phyloP scores from a whole-genome alignment of 2,113 vertebrate species.

The Lutjanus erythropterus region DNA sequence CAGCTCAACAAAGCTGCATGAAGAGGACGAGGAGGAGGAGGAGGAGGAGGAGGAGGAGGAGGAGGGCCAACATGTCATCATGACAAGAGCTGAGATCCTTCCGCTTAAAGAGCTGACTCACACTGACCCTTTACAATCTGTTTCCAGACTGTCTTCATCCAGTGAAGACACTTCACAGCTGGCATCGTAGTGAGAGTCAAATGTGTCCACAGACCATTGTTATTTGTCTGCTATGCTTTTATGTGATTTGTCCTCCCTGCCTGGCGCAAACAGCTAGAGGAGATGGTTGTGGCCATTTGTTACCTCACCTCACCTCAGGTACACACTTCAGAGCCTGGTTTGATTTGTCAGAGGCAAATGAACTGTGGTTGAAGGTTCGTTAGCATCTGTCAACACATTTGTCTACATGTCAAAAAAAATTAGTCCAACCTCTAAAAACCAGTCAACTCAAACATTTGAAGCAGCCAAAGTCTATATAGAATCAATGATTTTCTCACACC shows the following conservation, averaged over 20 bases:
- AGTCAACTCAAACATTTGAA: too few relatives aligned
- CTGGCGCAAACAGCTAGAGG: not conserved
- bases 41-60: too few relatives aligned
- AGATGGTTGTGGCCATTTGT: not conserved
- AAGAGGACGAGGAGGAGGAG: not conserved
- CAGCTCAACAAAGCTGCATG: slow-evolving; percentile 13
- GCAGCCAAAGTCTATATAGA: too few relatives aligned
- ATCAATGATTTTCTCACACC: too few relatives aligned
- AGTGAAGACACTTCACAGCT: slow-evolving; percentile 23
- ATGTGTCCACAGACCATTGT: not conserved
- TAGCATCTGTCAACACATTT: not conserved
- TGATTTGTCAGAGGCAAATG: not conserved
- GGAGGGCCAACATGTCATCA: not conserved
- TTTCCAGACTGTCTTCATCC: slow-evolving; percentile 9
- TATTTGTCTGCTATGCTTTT: not conserved
- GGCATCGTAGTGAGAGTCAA: not conserved
- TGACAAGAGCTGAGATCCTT: slow-evolving; percentile 18
- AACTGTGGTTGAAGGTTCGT: not conserved
- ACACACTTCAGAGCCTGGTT: not conserved
- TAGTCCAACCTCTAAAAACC: too few relatives aligned
- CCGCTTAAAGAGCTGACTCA: slow-evolving; percentile 37
- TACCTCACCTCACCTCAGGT: not conserved
- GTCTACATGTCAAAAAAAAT: too few relatives aligned
- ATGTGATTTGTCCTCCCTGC: not conserved
- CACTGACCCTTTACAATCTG: not conserved